These are phyloP conservation scores for Diarsia mendica DNA, from an alignment of 2,888 invertebrate species.

Conservation along the genomic window DNA sequence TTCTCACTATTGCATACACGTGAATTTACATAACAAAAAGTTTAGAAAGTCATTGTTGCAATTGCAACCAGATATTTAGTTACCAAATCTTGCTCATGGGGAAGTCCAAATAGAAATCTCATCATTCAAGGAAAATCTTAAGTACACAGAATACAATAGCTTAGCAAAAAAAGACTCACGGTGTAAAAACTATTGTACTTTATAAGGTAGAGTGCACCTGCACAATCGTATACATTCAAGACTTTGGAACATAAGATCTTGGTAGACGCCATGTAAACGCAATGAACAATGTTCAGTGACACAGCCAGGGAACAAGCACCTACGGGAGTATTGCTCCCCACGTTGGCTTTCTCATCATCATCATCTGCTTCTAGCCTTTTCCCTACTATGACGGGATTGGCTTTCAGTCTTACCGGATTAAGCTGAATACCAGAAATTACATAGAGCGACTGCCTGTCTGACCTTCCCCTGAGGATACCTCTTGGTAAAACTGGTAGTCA, in stretches of 20 bases:
- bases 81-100: neutral
- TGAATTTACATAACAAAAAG: neutral
- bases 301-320: neutral
- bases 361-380: too few species aligned
- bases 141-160: conserved; percentile 1
- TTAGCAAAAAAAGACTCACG: neutral
- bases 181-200: neutral
- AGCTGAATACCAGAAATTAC: too few species aligned
- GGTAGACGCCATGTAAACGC: too few species aligned
- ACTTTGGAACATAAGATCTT: neutral
- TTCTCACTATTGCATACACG: too few species aligned
- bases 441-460: too few species aligned
- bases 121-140: neutral
- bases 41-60: neutral
- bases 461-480: too few species aligned
- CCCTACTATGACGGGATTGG: too few species aligned
- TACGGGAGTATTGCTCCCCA: too few species aligned
- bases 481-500: too few species aligned
- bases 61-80: neutral
- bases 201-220: neutral
- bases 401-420: too few species aligned
- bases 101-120: conserved; percentile 4
- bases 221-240: neutral
- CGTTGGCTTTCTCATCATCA: too few species aligned
- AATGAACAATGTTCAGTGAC: neutral